Conservation (phyloP, 2,113 vertebrate genomes). For the Nesoenas mayeri region DNA sequence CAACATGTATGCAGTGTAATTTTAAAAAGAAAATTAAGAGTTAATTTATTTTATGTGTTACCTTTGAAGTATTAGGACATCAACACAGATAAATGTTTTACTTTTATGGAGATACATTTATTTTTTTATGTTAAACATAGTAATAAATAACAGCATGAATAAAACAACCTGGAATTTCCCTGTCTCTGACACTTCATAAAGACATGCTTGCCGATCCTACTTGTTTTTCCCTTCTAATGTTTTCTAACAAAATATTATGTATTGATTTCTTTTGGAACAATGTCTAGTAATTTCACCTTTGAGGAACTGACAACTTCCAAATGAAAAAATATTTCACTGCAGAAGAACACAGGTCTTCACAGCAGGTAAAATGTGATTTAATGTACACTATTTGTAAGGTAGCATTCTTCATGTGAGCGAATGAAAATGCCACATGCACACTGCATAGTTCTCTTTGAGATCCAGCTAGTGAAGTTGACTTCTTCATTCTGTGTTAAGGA, state of each 20-base stretch:
- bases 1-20: background rate
- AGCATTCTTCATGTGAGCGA: constrained; percentile 27
- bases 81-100: background rate
- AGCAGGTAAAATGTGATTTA: constrained; percentile 58
- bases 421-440: background rate
- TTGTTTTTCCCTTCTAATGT: background rate
- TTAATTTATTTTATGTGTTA: background rate
- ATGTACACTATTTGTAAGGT: constrained; percentile 26
- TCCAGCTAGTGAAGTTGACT: background rate
- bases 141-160: background rate
- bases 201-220: background rate
- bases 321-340: constrained; percentile 52
- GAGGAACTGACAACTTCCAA: constrained; percentile 51
- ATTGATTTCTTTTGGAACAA: constrained; percentile 50
- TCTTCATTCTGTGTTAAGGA: background rate
- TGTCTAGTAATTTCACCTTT: constrained; percentile 54
- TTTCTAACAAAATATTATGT: constrained; percentile 34
- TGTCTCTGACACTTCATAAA: background rate
- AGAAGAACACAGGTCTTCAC: constrained; percentile 54
- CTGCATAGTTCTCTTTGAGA: background rate
- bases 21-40: constrained; percentile 9
- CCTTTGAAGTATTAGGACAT: background rate
- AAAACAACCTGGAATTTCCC: background rate
- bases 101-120: background rate
- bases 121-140: background rate